Evolutionary conservation across 1,140 invertebrate genomes (phyloP), one percentile per base, ranked within the genome.

Genomic region (Papilio polyxenes): DNA sequence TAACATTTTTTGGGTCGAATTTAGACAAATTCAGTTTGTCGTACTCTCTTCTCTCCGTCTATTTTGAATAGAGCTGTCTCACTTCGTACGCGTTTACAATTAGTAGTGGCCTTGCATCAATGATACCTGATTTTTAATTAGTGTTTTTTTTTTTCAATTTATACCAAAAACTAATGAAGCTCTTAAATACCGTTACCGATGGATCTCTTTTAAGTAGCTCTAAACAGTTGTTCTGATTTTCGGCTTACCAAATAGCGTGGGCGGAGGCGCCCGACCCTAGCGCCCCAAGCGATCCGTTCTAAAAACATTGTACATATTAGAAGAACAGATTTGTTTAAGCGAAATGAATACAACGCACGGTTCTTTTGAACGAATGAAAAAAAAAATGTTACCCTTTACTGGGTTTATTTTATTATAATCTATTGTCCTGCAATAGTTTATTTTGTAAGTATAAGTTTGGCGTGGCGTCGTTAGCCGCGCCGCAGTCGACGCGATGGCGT

Each of bases 121-220:
- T 89, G 92, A 93, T 92, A 92, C 91, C 92, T 94, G 92, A 93
- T 92, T 91, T 79, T 79, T 90, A 90, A 88, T 90, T 88, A 87
- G 86, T 89, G 79, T 86, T 85, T 84, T 90, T 85, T 90, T 89
- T 92, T 92, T 93, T 92, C 91, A 92, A 94, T 93, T 91, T 93
- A 94, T 94, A 94, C 93, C 93, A 94, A 94, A 94, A 92, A 92
- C 91, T 87, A 88, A 91, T 87, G 90, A 92, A 88, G 92, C 90
- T 94, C 88, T 92, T 90, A 91, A 86, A 91, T 84, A 89, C 91
- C 86, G 93, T 94, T 94, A 94, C 93, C 93, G 93, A 93, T 93
- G 92, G 93, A 94, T 94, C 93, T 94, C 92, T 93, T 88, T 87
- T 88, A 87, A 82, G 84, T 93, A 92, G 90, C 89, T 87, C 89